These are phyloP conservation scores for Ectropis grisescens DNA, from an alignment of 1,140 invertebrate genomes.

Conservation along the genomic window DNA sequence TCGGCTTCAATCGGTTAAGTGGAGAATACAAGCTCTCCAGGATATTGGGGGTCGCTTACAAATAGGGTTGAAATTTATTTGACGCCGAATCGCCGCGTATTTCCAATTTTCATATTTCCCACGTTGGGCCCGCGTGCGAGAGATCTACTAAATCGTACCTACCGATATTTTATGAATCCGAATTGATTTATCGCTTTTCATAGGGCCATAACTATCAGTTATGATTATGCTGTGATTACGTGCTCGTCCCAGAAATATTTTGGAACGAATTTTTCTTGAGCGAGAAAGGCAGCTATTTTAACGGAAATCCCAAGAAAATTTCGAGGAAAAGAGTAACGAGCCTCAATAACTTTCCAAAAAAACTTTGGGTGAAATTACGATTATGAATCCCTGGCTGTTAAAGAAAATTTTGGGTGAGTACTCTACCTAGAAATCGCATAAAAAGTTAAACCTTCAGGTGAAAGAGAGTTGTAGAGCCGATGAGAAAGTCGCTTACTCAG, in stretches of 20 bases:
- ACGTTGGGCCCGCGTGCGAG: slow-evolving; percentile 25
- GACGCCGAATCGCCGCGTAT: slow-evolving; percentile 31
- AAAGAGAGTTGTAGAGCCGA: slow-evolving; percentile 2
- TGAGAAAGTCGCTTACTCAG: slow-evolving; percentile 17
- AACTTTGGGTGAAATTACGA: not conserved
- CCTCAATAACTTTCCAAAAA: not conserved
- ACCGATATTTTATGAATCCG: slow-evolving; percentile 39
- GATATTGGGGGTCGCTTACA: slow-evolving; percentile 20
- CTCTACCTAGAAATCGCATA: slow-evolving; percentile 2
- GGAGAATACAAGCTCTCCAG: no score
- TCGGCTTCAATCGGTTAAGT: no score
- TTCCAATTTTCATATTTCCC: slow-evolving; percentile 64
- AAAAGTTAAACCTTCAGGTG: slow-evolving; percentile 3
- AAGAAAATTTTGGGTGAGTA: no score
- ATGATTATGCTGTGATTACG: no score
- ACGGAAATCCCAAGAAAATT: no score
- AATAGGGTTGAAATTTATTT: slow-evolving; percentile 50
- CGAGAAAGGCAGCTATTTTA: no score
- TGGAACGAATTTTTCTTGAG: no score
- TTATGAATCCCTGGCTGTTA: no score
- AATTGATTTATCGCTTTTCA: slow-evolving; percentile 28
- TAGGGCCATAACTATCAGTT: slow-evolving; percentile 3
- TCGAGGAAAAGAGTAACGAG: not conserved
- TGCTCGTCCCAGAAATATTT: no score
- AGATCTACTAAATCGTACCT: slow-evolving; percentile 36